Evolutionary conservation across 2,888 invertebrate species (phyloP).

Genomic region (Synergus umbraculus): DNA sequence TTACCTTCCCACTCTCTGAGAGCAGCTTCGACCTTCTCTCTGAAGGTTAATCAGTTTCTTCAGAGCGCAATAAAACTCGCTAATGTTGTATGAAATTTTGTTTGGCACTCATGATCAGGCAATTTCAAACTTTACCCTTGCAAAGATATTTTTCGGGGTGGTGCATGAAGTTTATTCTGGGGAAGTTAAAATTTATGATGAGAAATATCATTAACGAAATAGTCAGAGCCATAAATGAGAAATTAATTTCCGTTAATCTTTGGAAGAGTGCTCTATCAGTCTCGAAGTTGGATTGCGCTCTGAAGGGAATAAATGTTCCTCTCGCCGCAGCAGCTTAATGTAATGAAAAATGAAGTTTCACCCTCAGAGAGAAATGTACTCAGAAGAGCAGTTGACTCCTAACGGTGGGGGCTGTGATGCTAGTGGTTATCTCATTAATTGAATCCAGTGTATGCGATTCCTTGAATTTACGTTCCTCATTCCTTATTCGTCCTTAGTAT

Average conservation of each 20-base stretch:
- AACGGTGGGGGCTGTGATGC: conserved; percentile 14
- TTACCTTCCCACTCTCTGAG: neutral
- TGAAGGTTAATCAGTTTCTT: conserved; percentile 34
- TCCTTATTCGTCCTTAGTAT: conserved; percentile 43
- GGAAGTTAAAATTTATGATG: too few relatives aligned
- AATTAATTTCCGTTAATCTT: conserved; percentile 1
- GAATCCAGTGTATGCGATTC: conserved; percentile 49
- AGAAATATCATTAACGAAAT: neutral
- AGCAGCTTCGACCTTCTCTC: conserved; percentile 6
- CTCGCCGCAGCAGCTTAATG: conserved; percentile 36
- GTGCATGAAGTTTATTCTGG: too few relatives aligned
- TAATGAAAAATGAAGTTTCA: conserved; percentile 40
- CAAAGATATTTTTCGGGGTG: neutral
- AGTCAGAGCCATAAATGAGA: neutral
- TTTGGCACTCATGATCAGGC: neutral
- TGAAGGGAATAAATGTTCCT: conserved; percentile 35
- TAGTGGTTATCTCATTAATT: conserved; percentile 45
- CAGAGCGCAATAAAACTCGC: conserved; percentile 7
- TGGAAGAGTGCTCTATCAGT: conserved; percentile 13
- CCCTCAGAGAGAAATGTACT: conserved; percentile 30
- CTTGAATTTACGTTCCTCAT: conserved; percentile 43
- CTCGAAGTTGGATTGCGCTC: conserved; percentile 27
- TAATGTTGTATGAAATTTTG: conserved; percentile 3
- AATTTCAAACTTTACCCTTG: neutral
- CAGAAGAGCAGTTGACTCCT: conserved; percentile 29